Evolutionary conservation across 1,140 invertebrate genomes (phyloP).

Genomic region (Solenopsis fugax): DNA sequence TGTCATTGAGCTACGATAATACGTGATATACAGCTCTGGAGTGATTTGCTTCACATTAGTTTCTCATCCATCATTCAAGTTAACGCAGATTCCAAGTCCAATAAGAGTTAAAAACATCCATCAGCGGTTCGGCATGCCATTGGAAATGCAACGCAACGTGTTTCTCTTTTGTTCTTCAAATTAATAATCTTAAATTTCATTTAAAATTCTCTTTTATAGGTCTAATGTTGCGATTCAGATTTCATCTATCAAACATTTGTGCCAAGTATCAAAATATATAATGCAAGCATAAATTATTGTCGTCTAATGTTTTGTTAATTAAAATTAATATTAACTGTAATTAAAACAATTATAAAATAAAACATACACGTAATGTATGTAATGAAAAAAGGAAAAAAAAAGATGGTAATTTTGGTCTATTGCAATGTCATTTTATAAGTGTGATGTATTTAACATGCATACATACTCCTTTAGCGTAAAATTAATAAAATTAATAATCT

Average conservation of each 20-base stretch:
- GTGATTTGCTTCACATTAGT: constrained; percentile 79
- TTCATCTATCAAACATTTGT: constrained; percentile 34
- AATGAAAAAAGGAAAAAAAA: background rate
- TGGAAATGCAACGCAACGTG: constrained; percentile 83
- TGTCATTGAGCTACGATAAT: constrained; percentile 80
- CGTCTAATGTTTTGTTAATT: background rate
- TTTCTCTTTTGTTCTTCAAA: constrained; percentile 14
- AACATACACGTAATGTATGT: background rate
- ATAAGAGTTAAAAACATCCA: constrained; percentile 78
- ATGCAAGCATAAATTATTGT: background rate
- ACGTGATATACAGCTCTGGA: constrained; percentile 83
- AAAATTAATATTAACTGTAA: constrained; percentile 38
- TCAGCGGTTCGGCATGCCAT: constrained; percentile 76
- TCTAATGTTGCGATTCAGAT: constrained; percentile 34
- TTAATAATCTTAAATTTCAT: background rate
- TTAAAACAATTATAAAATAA: background rate
- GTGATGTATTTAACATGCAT: constrained; percentile 23
- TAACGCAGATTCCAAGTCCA: constrained; percentile 78
- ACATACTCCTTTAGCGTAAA: background rate
- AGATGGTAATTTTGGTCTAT: background rate
- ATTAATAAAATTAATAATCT: constrained; percentile 18
- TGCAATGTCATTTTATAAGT: constrained; percentile 21
- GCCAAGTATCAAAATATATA: constrained; percentile 51
- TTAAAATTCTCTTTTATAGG: background rate
- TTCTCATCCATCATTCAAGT: constrained; percentile 75